Evolutionary conservation across 2,888 invertebrate species (phyloP).

Genomic region (Tinea pellionella): DNA sequence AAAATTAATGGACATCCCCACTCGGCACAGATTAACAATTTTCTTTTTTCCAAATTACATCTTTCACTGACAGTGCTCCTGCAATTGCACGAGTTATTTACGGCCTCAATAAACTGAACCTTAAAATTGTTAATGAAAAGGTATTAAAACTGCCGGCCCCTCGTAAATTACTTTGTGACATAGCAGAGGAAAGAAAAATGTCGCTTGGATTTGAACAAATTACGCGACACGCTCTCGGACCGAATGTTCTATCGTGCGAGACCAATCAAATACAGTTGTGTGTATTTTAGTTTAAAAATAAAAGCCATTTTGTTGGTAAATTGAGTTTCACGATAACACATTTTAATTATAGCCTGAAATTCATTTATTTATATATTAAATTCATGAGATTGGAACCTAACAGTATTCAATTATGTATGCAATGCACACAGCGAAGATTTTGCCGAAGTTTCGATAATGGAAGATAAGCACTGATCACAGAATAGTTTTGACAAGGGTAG

Average conservation of each 20-base stretch:
- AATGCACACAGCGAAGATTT: slow-evolving; percentile 21
- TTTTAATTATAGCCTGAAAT: no score
- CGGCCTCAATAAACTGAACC: slow-evolving; percentile 66
- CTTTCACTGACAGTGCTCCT: slow-evolving; percentile 37
- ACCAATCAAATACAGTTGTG: background rate
- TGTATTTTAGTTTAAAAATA: background rate
- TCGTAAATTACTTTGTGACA: slow-evolving; percentile 66
- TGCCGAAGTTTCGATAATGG: slow-evolving; percentile 23
- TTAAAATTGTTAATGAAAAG: slow-evolving; percentile 71
- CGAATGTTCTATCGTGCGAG: slow-evolving; percentile 13
- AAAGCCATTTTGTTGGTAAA: background rate
- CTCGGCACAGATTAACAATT: slow-evolving; percentile 14
- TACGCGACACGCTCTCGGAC: slow-evolving; percentile 24
- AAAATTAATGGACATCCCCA: background rate
- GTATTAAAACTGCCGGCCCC: slow-evolving; percentile 62
- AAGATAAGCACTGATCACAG: slow-evolving; percentile 21
- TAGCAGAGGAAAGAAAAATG: slow-evolving; percentile 56
- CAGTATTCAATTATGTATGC: background rate
- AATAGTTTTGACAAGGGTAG: slow-evolving; percentile 12
- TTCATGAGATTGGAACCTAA: background rate
- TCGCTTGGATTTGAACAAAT: slow-evolving; percentile 55
- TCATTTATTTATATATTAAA: background rate
- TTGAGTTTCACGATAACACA: no score
- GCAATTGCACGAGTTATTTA: slow-evolving; percentile 59
- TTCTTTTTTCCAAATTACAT: slow-evolving; percentile 37